These are phyloP conservation scores for Tethya wilhelma DNA, from an alignment of 37 sponge, comb jelly and placozoan genomes.

Conservation along the genomic window DNA sequence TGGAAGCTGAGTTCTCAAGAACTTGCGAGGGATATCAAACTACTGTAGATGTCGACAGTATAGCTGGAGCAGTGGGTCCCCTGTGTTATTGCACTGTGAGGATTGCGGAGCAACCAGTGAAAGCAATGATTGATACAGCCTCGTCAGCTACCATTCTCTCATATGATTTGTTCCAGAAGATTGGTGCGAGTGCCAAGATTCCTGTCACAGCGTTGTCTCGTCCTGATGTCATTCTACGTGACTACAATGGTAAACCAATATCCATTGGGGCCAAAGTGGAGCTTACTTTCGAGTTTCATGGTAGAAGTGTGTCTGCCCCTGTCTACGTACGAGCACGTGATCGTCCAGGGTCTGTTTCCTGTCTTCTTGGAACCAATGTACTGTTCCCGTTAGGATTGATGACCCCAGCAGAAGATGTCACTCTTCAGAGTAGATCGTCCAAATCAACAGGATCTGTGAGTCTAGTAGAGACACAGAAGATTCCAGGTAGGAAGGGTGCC, in stretches of 20 bases:
- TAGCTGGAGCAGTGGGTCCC: not conserved
- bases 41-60: not conserved
- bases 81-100: too few relatives aligned
- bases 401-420: not conserved
- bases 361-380: not conserved
- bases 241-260: conserved; percentile 7
- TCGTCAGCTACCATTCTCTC: not conserved
- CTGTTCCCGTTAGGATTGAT: not conserved
- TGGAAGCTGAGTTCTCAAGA: not conserved
- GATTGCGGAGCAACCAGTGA: not conserved
- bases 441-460: not conserved
- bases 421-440: not conserved
- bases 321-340: conserved; percentile 1
- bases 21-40: not conserved
- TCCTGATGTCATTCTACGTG: conserved; percentile 12
- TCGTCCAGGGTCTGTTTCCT: not conserved
- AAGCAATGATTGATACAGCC: not conserved
- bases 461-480: not conserved
- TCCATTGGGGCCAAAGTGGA: not conserved
- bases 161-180: not conserved
- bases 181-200: conserved; percentile 7
- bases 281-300: not conserved
- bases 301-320: not conserved
- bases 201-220: not conserved
- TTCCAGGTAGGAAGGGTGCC: not conserved